These are phyloP conservation scores for Copsychus sechellarum DNA, from an alignment of 2,113 vertebrate genomes.

Conservation along the genomic window DNA sequence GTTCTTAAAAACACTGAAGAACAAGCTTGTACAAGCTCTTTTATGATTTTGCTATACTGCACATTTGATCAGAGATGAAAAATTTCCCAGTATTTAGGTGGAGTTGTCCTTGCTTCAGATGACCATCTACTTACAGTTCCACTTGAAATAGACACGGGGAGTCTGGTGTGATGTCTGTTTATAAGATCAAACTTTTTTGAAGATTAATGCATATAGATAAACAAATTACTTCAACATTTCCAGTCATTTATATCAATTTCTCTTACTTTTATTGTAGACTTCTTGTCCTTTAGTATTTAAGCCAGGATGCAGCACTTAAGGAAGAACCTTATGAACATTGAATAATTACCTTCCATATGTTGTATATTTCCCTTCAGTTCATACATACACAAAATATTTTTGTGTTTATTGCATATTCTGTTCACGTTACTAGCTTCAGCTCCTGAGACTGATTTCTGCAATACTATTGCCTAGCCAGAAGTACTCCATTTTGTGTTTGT, in stretches of 20 bases:
- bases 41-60: not conserved
- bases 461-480: not conserved
- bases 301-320: not conserved
- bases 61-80: not conserved
- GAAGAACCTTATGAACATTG: not conserved
- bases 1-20: not conserved
- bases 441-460: not conserved
- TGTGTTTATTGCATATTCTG: not conserved
- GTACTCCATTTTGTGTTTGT: not conserved
- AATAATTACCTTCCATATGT: not conserved
- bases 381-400: not conserved
- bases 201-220: not conserved
- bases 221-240: not conserved
- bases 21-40: not conserved
- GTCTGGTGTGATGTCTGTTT: not conserved
- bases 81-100: not conserved
- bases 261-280: not conserved
- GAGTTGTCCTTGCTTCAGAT: not conserved
- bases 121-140: not conserved
- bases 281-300: not conserved
- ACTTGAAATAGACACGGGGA: not conserved
- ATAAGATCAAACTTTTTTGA: not conserved
- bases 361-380: not conserved
- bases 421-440: not conserved
- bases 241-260: not conserved